Evolutionary conservation across 2,888 invertebrate species (phyloP).

Genomic region (Eupsilia transversa): DNA sequence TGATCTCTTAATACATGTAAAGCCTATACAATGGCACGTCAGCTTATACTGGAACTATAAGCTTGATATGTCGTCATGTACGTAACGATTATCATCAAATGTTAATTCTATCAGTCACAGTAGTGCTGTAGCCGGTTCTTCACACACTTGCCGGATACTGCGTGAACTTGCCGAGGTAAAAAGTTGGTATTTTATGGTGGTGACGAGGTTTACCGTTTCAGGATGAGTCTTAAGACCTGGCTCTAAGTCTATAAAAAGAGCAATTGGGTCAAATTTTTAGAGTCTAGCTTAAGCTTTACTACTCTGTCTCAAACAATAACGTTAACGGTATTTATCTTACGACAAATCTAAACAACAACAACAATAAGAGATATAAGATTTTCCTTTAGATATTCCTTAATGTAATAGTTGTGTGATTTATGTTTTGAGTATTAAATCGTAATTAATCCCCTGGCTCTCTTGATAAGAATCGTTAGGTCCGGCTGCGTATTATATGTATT

Average conservation of each 20-base stretch:
- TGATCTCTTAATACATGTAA: background rate
- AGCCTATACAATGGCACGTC: background rate
- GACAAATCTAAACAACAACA: too few species aligned
- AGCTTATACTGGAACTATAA: background rate
- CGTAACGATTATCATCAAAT: slow-evolving; percentile 64
- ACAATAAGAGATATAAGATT: too few species aligned
- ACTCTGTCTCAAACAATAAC: slow-evolving; percentile 16
- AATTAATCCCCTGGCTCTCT: background rate
- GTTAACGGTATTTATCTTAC: slow-evolving; percentile 43
- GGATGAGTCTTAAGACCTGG: slow-evolving; percentile 49
- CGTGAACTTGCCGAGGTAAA: slow-evolving; percentile 32
- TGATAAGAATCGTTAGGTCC: background rate
- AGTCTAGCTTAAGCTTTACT: background rate
- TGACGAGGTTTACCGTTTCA: slow-evolving; percentile 53
- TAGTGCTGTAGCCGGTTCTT: slow-evolving; percentile 34
- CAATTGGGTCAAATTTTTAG: slow-evolving; percentile 38
- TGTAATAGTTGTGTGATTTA: slow-evolving; percentile 9
- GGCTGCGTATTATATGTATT: background rate
- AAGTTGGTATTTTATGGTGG: slow-evolving; percentile 44
- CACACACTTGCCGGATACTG: slow-evolving; percentile 47
- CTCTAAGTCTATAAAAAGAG: slow-evolving; percentile 22
- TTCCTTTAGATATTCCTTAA: background rate
- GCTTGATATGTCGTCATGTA: slow-evolving; percentile 5
- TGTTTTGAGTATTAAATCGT: background rate
- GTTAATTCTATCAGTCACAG: slow-evolving; percentile 64